These are phyloP conservation scores for Oophaga sylvatica DNA, from an alignment of 2,797 vertebrate genomes.

Conservation along the genomic window DNA sequence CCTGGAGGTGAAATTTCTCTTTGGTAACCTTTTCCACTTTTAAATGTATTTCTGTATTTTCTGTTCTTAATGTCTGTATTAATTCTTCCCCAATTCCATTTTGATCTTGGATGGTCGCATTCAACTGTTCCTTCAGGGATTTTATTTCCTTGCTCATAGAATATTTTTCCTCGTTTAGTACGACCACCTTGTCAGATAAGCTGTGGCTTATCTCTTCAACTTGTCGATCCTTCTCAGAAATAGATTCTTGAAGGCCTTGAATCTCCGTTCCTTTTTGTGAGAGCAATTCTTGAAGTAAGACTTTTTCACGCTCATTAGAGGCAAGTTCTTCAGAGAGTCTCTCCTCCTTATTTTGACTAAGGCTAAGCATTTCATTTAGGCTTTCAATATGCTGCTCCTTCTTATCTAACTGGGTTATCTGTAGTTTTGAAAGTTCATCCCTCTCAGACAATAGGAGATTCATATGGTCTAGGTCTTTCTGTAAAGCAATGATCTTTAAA, in stretches of 20 bases:
- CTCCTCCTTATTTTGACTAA: slow-evolving; percentile 73
- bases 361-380: slow-evolving; percentile 72
- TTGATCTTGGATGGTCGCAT: slow-evolving; percentile 68
- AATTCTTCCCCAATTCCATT: slow-evolving; percentile 69
- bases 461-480: slow-evolving; percentile 79
- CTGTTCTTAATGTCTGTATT: slow-evolving; percentile 65
- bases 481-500: slow-evolving; percentile 80
- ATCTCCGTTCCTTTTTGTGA: slow-evolving; percentile 75
- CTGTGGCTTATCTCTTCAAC: slow-evolving; percentile 82
- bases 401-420: slow-evolving; percentile 79
- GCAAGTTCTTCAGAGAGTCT: slow-evolving; percentile 74
- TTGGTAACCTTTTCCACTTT: slow-evolving; percentile 27
- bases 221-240: slow-evolving; percentile 84
- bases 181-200: slow-evolving; percentile 86
- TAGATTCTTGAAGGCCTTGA: slow-evolving; percentile 74
- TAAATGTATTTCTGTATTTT: slow-evolving; percentile 48
- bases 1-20: slow-evolving; percentile 41
- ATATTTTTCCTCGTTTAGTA: slow-evolving; percentile 87
- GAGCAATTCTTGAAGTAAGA: slow-evolving; percentile 72
- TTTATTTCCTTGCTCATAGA: slow-evolving; percentile 80
- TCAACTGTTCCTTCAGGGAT: slow-evolving; percentile 82
- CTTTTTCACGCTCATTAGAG: slow-evolving; percentile 66
- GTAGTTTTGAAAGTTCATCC: slow-evolving; percentile 72
- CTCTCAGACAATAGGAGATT: slow-evolving; percentile 77
- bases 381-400: slow-evolving; percentile 74